These are phyloP conservation scores for Heliconius hortense DNA, from an alignment of 2,888 invertebrate species.

Conservation along the genomic window DNA sequence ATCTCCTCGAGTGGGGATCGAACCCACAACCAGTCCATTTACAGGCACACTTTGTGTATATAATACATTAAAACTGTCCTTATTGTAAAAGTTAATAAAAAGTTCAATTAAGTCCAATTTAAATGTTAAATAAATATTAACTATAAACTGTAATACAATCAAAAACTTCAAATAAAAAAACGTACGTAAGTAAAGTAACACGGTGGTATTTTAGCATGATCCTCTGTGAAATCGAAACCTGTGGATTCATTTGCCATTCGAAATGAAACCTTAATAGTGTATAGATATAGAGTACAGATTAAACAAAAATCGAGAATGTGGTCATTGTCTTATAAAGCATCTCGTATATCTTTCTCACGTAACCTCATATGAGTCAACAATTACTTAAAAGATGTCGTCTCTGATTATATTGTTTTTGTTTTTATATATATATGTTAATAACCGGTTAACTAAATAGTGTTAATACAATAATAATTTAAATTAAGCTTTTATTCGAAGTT, in stretches of 20 bases:
- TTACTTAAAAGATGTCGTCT: background rate
- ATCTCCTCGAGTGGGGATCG: too few relatives aligned
- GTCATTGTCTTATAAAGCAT: constrained; percentile 23
- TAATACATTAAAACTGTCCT: too few relatives aligned
- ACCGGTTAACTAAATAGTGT: background rate
- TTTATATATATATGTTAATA: background rate
- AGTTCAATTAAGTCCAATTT: background rate
- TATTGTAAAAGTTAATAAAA: background rate
- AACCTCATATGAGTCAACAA: constrained; percentile 13
- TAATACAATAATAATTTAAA: background rate
- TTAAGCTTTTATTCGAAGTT: too few relatives aligned
- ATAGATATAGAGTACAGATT: background rate
- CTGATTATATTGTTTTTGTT: background rate
- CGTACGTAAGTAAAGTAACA: constrained; percentile 23
- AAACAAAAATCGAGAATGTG: background rate
- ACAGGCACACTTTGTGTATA: too few relatives aligned
- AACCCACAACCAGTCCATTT: too few relatives aligned
- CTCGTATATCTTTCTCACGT: constrained; percentile 24
- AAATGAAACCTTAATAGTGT: background rate
- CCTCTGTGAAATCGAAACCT: constrained; percentile 23
- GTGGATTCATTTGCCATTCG: background rate
- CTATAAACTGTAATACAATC: background rate
- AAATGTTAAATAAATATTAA: background rate
- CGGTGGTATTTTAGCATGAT: constrained; percentile 20
- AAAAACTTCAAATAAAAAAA: constrained; percentile 20